Evolutionary conservation across 2,888 invertebrate genomes (phyloP).

Genomic region (Plebejus anna): DNA sequence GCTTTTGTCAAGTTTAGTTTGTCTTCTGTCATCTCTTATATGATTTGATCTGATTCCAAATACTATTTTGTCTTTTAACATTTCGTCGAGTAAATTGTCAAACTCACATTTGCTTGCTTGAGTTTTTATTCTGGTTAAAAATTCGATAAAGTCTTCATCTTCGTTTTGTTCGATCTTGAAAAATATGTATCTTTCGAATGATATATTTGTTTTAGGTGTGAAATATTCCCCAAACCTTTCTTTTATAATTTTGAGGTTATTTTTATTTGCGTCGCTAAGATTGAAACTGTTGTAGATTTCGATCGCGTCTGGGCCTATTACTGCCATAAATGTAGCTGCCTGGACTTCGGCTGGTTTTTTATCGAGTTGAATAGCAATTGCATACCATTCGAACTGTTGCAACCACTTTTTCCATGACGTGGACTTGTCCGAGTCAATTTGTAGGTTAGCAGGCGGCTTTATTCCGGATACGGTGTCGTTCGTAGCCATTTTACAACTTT

Average conservation of each 20-base stretch:
- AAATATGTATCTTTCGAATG: constrained; percentile 37
- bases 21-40: constrained; percentile 33
- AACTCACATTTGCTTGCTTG: constrained; percentile 37
- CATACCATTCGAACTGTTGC: constrained; percentile 35
- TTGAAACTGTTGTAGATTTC: constrained; percentile 32
- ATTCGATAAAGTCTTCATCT: constrained; percentile 36
- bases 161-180: constrained; percentile 37
- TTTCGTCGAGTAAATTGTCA: constrained; percentile 37
- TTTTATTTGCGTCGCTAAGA: constrained; percentile 28
- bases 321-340: constrained; percentile 36
- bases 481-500: too few relatives aligned
- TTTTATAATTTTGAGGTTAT: constrained; percentile 5
- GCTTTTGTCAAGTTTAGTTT: too few relatives aligned
- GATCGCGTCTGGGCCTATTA: constrained; percentile 33
- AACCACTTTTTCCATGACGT: constrained; percentile 31
- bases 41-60: constrained; percentile 34
- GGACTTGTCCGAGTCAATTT: constrained; percentile 34
- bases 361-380: constrained; percentile 35
- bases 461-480: background rate
- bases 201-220: constrained; percentile 34
- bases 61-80: constrained; percentile 31
- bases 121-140: constrained; percentile 37
- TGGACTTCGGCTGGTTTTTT: constrained; percentile 37
- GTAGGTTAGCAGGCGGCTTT: constrained; percentile 36
- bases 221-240: constrained; percentile 32